Evolutionary conservation across 2,888 invertebrate genomes (phyloP).

Genomic region (Cerceris ruficornis): DNA sequence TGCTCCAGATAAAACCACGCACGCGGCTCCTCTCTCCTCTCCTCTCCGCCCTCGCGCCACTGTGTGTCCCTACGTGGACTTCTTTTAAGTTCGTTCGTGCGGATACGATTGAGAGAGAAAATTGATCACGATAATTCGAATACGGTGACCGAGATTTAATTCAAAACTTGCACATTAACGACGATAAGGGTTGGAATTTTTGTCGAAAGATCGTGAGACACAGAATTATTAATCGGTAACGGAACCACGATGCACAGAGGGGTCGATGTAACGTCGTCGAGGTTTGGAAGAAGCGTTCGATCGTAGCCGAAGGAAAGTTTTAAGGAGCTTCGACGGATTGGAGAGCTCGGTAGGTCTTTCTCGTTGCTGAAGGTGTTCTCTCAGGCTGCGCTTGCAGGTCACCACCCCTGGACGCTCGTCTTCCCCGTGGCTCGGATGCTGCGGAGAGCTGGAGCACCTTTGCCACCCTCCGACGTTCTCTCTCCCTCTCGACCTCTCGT

Average conservation of each 20-base stretch:
- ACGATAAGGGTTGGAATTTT: too few relatives aligned
- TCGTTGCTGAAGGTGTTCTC: neutral
- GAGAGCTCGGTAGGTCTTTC: neutral
- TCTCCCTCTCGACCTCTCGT: conserved; percentile 1
- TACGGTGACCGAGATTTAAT: too few relatives aligned
- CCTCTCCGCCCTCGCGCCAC: conserved; percentile 24
- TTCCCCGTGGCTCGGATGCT: conserved; percentile 54
- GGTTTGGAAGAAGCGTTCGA: too few relatives aligned
- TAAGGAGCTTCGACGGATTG: too few relatives aligned
- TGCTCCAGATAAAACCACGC: conserved; percentile 46
- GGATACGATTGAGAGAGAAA: too few relatives aligned
- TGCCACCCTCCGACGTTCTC: conserved; percentile 32
- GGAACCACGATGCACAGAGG: too few relatives aligned
- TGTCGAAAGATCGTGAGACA: too few relatives aligned
- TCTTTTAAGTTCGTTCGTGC: conserved; percentile 3
- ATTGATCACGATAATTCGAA: too few relatives aligned
- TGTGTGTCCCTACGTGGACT: conserved; percentile 33
- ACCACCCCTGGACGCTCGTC: conserved; percentile 64
- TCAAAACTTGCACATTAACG: too few relatives aligned
- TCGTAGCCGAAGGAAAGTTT: too few relatives aligned
- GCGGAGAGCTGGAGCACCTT: conserved; percentile 50
- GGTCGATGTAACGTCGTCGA: too few relatives aligned
- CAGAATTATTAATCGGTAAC: too few relatives aligned
- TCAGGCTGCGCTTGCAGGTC: conserved; percentile 60
- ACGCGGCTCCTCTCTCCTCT: conserved; percentile 20